Evolutionary conservation across 2,888 invertebrate genomes (phyloP).

Genomic region (Calameuta filiformis): DNA sequence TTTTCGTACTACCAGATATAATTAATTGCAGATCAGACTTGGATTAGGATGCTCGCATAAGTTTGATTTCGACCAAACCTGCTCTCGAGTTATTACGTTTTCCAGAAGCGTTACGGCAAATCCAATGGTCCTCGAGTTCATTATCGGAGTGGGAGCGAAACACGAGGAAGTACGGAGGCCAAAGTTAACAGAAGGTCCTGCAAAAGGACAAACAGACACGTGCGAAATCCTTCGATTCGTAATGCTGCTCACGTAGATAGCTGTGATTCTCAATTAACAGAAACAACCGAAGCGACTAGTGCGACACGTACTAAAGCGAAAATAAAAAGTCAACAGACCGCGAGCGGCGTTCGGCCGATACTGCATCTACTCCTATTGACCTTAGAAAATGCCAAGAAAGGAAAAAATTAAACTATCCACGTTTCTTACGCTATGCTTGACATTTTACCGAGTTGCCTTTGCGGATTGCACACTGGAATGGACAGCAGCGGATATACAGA

Average conservation of each 20-base stretch:
- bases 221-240: constrained; percentile 41
- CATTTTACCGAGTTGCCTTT: not conserved
- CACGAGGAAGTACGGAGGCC: not conserved
- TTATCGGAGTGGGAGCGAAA: not conserved
- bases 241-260: constrained; percentile 49
- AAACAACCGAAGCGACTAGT: constrained; percentile 24
- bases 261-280: constrained; percentile 56
- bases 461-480: not conserved
- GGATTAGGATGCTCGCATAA: not conserved
- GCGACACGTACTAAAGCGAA: constrained; percentile 30
- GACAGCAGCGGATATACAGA: not conserved
- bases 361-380: constrained; percentile 28
- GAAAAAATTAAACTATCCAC: constrained; percentile 26
- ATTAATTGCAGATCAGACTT: not conserved
- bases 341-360: constrained; percentile 13
- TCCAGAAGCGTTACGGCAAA: not conserved
- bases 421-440: not conserved
- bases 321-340: constrained; percentile 44
- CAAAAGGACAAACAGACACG: constrained; percentile 28
- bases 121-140: not conserved
- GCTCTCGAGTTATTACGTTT: not conserved
- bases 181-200: constrained; percentile 3
- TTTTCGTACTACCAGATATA: not conserved
- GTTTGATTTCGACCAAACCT: not conserved
- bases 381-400: constrained; percentile 28